Conservation (phyloP, 1,140 invertebrate genomes). For the Neuroterus valhalla region DNA sequence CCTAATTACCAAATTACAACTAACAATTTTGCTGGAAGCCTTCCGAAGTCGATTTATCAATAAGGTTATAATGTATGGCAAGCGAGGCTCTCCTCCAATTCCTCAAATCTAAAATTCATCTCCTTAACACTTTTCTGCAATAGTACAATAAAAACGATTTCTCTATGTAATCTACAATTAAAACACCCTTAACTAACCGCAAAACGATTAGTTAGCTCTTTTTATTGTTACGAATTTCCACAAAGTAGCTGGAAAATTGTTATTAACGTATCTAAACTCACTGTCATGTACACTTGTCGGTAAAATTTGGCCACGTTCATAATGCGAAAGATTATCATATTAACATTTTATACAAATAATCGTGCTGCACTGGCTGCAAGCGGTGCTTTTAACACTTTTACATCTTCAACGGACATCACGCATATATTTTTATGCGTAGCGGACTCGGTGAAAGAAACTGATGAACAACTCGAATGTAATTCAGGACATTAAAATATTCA, state of each 20-base stretch:
- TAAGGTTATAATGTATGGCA: slow-evolving; percentile 60
- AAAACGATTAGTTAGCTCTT: background rate
- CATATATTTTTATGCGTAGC: slow-evolving; percentile 10
- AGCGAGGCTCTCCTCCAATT: slow-evolving; percentile 62
- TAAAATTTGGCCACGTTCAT: background rate
- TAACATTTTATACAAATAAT: background rate
- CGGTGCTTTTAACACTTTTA: background rate
- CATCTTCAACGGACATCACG: background rate
- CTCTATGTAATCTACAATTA: slow-evolving; percentile 46
- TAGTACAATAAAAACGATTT: slow-evolving; percentile 54
- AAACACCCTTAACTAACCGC: slow-evolving; percentile 40
- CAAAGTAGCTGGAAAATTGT: background rate
- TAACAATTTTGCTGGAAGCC: slow-evolving; percentile 35
- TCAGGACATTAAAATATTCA: slow-evolving; percentile 15
- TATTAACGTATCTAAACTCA: slow-evolving; percentile 46
- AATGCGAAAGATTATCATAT: background rate
- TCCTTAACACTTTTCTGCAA: slow-evolving; percentile 51
- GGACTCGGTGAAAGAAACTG: background rate
- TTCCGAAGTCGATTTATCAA: slow-evolving; percentile 57
- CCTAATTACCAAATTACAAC: slow-evolving; percentile 22
- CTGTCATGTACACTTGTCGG: slow-evolving; percentile 17
- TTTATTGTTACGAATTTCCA: slow-evolving; percentile 15
- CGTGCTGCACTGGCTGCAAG: background rate
- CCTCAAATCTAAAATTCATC: slow-evolving; percentile 58
- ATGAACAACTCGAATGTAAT: background rate